Evolutionary conservation across 2,797 vertebrate genomes (phyloP), one percentile per base, ranked within the genome.

Genomic region (Dromococcyx pavoninus): DNA sequence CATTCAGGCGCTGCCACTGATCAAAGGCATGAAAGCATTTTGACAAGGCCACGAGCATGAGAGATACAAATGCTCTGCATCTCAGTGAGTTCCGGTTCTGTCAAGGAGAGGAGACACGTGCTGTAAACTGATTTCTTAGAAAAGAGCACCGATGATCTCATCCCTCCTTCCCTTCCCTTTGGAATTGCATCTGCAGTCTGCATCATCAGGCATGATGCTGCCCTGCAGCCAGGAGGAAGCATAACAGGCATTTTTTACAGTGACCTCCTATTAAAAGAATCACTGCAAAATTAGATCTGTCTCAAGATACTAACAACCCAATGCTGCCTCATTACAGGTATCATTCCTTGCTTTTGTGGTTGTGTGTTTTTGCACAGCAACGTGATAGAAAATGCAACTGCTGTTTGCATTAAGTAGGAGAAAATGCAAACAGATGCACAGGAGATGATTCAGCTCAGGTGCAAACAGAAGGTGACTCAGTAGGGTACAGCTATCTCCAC

Each of bases 401-500:
- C 56, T 73, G 37, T 61, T 73, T 67, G 33, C 41, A 62, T 66
- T 57, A 73, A 80, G 48, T 32, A 54, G 66, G n/a, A 39, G 57
- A 86, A 81, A 66, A 83, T 30, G 86, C 16, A 37, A 76, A 80
- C 72, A 69, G 56, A 86, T 50, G 58, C 57, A 43, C 62, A 89
- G 91, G 74, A 92, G 82, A 64, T 95, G 74, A 78, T 89, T 94
- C 76, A 85, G 67, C 50, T 94, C 35, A 87, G 76, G 91, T 93
- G 86, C 84, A 93, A 96, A 78, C 88, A 94, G 89, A 93, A 92
- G 92, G 91, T 89, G 77, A 87, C 90, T 89, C 90, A 57, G 88
- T 46, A 82, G 83, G 90, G 61, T 32, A 88, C 33, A 54, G 21
- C 48, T 56, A 12, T 71, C 69, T 75, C 33, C n/a, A 4, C 33